Percentiles rank a stretch among this genome's conserved stretches.
Conservation (phyloP, 1,140 invertebrate genomes). For the Diabrotica undecimpunctata region DNA sequence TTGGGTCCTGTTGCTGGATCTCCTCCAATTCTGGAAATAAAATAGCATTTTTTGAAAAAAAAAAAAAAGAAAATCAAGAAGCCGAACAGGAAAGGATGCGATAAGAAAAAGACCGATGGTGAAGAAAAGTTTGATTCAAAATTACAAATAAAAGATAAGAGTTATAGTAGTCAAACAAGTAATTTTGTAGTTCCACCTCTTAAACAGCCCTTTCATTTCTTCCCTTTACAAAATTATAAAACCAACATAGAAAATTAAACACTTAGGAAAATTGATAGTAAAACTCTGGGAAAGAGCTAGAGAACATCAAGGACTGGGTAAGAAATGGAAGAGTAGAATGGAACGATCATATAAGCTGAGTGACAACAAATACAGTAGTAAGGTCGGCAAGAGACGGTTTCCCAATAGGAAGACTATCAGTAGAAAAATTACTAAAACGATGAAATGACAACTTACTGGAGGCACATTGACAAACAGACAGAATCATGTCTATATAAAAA, state of each 20-base stretch:
- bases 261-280: too few relatives aligned
- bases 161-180: conserved; percentile 43
- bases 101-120: background rate
- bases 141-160: conserved; percentile 42
- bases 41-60: background rate
- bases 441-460: too few relatives aligned
- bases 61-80: conserved; percentile 5
- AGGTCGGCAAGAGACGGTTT: too few relatives aligned
- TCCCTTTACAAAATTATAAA: conserved; percentile 49
- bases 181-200: conserved; percentile 33
- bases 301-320: too few relatives aligned
- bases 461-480: too few relatives aligned
- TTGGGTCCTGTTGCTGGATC: conserved; percentile 38
- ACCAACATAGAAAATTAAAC: conserved; percentile 49
- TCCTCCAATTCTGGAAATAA: conserved; percentile 40
- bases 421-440: too few relatives aligned
- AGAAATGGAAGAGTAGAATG: too few relatives aligned
- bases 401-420: too few relatives aligned
- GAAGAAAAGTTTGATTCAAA: background rate
- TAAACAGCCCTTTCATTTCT: conserved; percentile 36
- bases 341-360: too few relatives aligned
- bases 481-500: too few relatives aligned
- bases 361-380: too few relatives aligned
- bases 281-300: too few relatives aligned
- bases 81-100: conserved; percentile 10